Conservation (phyloP, 2,113 vertebrate genomes). For the Siniperca knerii region DNA sequence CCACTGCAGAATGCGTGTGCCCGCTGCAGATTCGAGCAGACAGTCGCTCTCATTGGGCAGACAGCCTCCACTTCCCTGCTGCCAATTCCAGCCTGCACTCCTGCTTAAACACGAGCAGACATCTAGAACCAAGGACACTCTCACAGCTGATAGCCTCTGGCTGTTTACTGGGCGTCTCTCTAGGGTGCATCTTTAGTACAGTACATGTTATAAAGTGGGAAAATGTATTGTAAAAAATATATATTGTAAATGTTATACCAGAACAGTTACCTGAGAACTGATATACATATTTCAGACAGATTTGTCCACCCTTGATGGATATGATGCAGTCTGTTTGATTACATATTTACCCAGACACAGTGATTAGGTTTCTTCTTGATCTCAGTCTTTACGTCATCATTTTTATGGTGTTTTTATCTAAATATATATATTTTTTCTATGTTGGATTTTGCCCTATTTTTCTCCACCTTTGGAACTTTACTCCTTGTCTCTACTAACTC, state of each 20-base stretch:
- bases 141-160: slow-evolving; percentile 30
- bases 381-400: background rate
- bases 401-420: background rate
- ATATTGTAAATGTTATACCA: background rate
- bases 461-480: background rate
- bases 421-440: background rate
- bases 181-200: background rate
- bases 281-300: background rate
- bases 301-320: background rate
- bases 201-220: background rate
- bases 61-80: slow-evolving; percentile 74
- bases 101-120: slow-evolving; percentile 60
- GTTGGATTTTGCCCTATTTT: background rate
- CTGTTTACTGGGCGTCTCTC: slow-evolving; percentile 5
- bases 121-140: slow-evolving; percentile 27
- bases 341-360: background rate
- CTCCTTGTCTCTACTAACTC: background rate
- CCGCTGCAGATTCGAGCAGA: slow-evolving; percentile 87
- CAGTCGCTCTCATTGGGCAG: slow-evolving; percentile 79
- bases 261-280: background rate
- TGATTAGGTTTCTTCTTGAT: background rate
- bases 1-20: slow-evolving; percentile 75
- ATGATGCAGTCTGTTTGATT: background rate
- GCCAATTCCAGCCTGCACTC: slow-evolving; percentile 53
- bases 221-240: background rate